phyloP scores from a whole-genome alignment of 1,140 invertebrate genomes.

The Olivierus martensii region DNA sequence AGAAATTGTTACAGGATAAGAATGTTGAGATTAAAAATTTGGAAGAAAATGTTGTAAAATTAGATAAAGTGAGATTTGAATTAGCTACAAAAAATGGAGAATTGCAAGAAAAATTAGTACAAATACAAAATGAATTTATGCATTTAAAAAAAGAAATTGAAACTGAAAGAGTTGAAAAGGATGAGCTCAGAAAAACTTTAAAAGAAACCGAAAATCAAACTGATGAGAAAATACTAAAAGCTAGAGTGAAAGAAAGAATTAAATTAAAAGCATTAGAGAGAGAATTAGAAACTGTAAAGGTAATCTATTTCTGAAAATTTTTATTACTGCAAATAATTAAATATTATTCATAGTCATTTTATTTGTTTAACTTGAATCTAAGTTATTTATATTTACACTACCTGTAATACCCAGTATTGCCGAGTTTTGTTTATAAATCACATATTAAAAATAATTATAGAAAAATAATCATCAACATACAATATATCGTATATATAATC shows the following conservation, averaged over 20 bases:
- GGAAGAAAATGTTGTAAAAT: slow-evolving; percentile 8
- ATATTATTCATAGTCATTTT: too few relatives aligned
- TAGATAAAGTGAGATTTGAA: slow-evolving; percentile 38
- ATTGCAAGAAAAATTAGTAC: slow-evolving; percentile 39
- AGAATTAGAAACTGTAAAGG: slow-evolving; percentile 51
- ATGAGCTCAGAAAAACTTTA: slow-evolving; percentile 47
- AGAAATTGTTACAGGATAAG: slow-evolving; percentile 18
- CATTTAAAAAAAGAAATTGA: slow-evolving; percentile 8
- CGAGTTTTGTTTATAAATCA: too few relatives aligned
- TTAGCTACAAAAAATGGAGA: slow-evolving; percentile 39
- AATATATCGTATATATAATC: too few relatives aligned
- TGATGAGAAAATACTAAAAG: slow-evolving; percentile 45
- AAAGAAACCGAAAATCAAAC: slow-evolving; percentile 59
- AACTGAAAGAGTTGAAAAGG: slow-evolving; percentile 36
- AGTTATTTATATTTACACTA: too few relatives aligned
- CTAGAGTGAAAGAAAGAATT: slow-evolving; percentile 59
- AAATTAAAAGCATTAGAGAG: slow-evolving; percentile 72
- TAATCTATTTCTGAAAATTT: slow-evolving; percentile 30
- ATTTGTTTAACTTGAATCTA: too few relatives aligned
- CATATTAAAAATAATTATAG: too few relatives aligned
- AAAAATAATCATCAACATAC: too few relatives aligned
- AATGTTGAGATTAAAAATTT: slow-evolving; percentile 34
- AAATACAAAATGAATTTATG: slow-evolving; percentile 10
- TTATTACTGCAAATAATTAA: too few relatives aligned
- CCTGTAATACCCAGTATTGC: too few relatives aligned